Conservation (phyloP, 2,888 invertebrate genomes). For the Apamea crenata region DNA sequence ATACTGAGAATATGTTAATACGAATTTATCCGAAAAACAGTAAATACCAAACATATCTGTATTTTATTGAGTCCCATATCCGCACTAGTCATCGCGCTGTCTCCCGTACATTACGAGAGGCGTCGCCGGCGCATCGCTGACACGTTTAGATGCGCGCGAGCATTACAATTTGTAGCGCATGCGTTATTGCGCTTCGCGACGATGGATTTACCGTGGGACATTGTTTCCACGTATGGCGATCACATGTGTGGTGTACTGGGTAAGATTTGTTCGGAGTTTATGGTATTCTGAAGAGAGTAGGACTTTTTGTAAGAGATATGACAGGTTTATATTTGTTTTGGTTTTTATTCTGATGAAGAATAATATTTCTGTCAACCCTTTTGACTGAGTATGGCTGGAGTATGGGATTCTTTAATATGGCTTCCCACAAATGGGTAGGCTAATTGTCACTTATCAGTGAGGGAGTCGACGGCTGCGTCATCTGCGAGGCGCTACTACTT, state of each 20-base stretch:
- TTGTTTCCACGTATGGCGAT: conserved; percentile 68
- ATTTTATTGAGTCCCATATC: conserved; percentile 51
- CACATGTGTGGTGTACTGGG: conserved; percentile 58
- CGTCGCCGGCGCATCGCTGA: conserved; percentile 67
- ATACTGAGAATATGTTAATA: not conserved
- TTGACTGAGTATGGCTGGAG: not conserved
- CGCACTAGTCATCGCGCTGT: conserved; percentile 52
- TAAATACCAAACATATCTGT: not conserved
- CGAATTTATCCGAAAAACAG: not conserved
- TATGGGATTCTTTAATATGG: not conserved
- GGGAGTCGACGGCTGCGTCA: not conserved
- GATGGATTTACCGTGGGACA: conserved; percentile 78
- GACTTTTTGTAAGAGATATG: conserved; percentile 5
- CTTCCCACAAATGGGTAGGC: not conserved
- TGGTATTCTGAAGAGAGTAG: not conserved
- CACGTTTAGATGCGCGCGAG: conserved; percentile 67
- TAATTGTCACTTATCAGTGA: too few relatives aligned
- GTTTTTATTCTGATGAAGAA: not conserved
- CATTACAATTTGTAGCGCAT: conserved; percentile 73
- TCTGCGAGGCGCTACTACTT: too few relatives aligned
- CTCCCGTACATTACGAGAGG: conserved; percentile 31
- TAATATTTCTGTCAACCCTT: conserved; percentile 38
- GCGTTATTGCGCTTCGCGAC: conserved; percentile 62
- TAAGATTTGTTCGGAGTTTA: conserved; percentile 21
- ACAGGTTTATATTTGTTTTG: conserved; percentile 24